phyloP scores from a whole-genome alignment of 2,113 vertebrate genomes.

The Etheostoma cragini region DNA sequence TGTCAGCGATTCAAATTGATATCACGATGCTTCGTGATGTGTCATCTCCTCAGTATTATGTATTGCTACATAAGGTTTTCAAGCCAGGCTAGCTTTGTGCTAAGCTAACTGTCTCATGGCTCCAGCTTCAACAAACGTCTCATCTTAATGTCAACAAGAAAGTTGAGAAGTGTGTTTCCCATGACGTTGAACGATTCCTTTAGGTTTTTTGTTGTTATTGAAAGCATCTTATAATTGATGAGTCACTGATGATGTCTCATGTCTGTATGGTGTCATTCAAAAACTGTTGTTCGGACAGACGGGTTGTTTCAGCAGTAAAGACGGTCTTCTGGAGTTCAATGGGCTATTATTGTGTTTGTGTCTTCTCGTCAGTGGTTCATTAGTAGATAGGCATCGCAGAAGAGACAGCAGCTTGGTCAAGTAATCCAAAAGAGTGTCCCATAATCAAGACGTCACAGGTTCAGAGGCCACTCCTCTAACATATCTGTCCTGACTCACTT shows the following conservation, averaged over 20 bases:
- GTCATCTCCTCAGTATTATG: too few species aligned
- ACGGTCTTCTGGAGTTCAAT: slow-evolving; percentile 59
- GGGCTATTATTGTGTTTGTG: slow-evolving; percentile 67
- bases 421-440: slow-evolving; percentile 33
- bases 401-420: slow-evolving; percentile 24
- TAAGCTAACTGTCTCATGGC: too few species aligned
- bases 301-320: slow-evolving; percentile 20
- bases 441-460: slow-evolving; percentile 28
- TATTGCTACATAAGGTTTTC: too few species aligned
- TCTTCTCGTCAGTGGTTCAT: slow-evolving; percentile 51
- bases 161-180: too few species aligned
- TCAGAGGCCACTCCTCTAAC: background rate
- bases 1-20: too few species aligned
- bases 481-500: background rate
- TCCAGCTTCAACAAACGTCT: too few species aligned
- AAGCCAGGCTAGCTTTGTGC: too few species aligned
- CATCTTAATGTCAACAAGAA: too few species aligned
- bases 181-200: background rate
- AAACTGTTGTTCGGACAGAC: slow-evolving; percentile 9
- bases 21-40: too few species aligned
- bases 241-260: background rate
- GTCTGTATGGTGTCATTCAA: background rate
- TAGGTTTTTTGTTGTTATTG: background rate
- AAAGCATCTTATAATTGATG: background rate
- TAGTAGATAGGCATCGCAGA: slow-evolving; percentile 70